A percentile compares a stretch with the other conserved stretches of the same genome.
These are phyloP conservation scores for Mionectes macconnelli DNA, from an alignment of 2,113 vertebrate species.

Conservation along the genomic window DNA sequence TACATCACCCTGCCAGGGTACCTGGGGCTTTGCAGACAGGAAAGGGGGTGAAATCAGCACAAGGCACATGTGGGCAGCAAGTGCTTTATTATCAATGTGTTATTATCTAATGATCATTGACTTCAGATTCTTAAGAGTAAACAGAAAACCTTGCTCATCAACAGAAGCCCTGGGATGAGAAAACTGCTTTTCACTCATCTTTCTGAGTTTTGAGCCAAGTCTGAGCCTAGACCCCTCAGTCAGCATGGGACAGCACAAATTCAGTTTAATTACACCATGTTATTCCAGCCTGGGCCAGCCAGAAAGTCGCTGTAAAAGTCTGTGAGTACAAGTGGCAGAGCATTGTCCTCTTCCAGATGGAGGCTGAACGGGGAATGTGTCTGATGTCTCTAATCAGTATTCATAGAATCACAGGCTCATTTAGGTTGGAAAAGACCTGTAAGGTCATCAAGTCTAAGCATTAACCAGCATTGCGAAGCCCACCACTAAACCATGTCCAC, in stretches of 20 bases:
- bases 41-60: background rate
- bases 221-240: background rate
- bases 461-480: background rate
- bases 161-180: background rate
- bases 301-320: background rate
- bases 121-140: background rate
- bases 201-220: background rate
- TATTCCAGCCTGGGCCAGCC: background rate
- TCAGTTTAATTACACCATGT: background rate
- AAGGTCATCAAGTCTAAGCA: background rate
- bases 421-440: background rate
- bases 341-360: background rate
- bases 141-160: constrained; percentile 23
- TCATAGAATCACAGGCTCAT: background rate
- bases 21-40: background rate
- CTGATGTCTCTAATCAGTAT: background rate
- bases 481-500: background rate
- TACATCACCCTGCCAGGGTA: background rate
- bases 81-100: constrained; percentile 45
- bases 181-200: background rate
- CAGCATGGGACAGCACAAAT: background rate
- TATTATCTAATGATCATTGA: background rate
- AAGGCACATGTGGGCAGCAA: background rate
- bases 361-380: background rate
- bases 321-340: background rate